Conservation (phyloP, 2,888 invertebrate genomes). For the Drosophila kuntzei region DNA sequence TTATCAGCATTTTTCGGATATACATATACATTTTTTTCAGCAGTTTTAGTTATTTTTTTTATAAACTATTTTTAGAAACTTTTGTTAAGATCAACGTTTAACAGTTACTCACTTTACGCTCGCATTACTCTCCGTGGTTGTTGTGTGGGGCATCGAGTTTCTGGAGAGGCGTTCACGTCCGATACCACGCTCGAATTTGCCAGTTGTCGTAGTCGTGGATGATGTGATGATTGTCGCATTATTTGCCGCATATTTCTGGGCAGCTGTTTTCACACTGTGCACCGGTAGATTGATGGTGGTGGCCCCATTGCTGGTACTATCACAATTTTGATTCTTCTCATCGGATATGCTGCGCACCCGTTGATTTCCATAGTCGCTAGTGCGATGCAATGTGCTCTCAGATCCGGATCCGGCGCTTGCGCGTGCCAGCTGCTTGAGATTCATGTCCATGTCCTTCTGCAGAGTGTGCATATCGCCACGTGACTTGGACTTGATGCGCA, state of each 20-base stretch:
- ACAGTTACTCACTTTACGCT: conserved; percentile 55
- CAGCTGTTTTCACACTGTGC: conserved; percentile 62
- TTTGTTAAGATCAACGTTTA: too few relatives aligned
- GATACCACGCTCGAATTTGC: conserved; percentile 79
- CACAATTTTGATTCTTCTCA: conserved; percentile 85
- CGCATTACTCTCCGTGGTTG: conserved; percentile 52
- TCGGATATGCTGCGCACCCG: conserved; percentile 85
- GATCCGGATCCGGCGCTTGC: conserved; percentile 78
- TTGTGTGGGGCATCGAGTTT: conserved; percentile 57
- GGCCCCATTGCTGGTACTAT: conserved; percentile 60
- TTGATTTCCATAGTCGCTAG: conserved; percentile 58
- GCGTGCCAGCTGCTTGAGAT: conserved; percentile 79
- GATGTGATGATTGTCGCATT: conserved; percentile 42
- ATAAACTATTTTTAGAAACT: too few relatives aligned
- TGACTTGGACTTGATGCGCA: conserved; percentile 85
- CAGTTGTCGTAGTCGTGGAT: conserved; percentile 27
- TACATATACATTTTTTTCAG: too few relatives aligned
- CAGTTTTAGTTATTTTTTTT: too few relatives aligned
- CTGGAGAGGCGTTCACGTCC: conserved; percentile 67
- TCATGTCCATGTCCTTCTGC: conserved; percentile 84
- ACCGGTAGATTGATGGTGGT: conserved; percentile 30
- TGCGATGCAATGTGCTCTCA: conserved; percentile 73
- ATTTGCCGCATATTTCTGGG: conserved; percentile 64
- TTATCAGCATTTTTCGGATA: too few relatives aligned
- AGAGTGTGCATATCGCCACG: conserved; percentile 83